Evolutionary conservation across 2,797 vertebrate species (phyloP).

Genomic region (Pterois miles): DNA sequence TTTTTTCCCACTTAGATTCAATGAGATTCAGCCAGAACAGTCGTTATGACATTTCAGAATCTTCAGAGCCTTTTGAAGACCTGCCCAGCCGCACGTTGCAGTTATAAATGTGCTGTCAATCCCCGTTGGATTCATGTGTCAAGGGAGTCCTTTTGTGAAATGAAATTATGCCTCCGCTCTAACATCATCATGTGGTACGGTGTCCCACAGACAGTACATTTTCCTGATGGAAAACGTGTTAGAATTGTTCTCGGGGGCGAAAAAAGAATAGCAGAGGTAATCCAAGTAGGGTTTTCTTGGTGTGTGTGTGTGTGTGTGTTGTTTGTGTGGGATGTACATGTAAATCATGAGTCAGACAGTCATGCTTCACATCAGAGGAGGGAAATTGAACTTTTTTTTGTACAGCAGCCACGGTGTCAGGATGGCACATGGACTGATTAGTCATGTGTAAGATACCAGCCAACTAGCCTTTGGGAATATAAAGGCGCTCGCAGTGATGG

Average conservation of each 20-base stretch:
- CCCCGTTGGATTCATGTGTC: conserved; percentile 68
- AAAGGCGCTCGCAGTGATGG: conserved; percentile 41
- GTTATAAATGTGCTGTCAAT: conserved; percentile 75
- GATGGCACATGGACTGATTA: conserved; percentile 65
- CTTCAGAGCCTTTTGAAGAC: conserved; percentile 49
- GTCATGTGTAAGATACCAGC: conserved; percentile 65
- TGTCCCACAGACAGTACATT: conserved; percentile 59
- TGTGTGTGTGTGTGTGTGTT: neutral
- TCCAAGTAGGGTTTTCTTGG: conserved; percentile 39
- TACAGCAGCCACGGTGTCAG: conserved; percentile 49
- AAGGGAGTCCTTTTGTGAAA: conserved; percentile 70
- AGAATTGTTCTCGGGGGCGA: conserved; percentile 57
- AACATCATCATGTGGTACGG: conserved; percentile 59
- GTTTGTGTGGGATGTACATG: conserved; percentile 52
- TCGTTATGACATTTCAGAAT: conserved; percentile 66
- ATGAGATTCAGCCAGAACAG: conserved; percentile 50
- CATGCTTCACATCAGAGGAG: conserved; percentile 55
- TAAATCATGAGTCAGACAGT: conserved; percentile 59
- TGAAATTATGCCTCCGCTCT: conserved; percentile 71
- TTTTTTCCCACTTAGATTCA: conserved; percentile 38
- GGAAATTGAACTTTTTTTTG: conserved; percentile 42
- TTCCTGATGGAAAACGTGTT: conserved; percentile 56
- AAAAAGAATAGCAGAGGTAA: conserved; percentile 49
- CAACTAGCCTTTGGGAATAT: conserved; percentile 51
- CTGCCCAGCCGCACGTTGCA: conserved; percentile 53